Evolutionary conservation across 2,888 invertebrate species (phyloP), one percentile per base, ranked within the genome.

Genomic region (Psococerastis gibbosa): DNA sequence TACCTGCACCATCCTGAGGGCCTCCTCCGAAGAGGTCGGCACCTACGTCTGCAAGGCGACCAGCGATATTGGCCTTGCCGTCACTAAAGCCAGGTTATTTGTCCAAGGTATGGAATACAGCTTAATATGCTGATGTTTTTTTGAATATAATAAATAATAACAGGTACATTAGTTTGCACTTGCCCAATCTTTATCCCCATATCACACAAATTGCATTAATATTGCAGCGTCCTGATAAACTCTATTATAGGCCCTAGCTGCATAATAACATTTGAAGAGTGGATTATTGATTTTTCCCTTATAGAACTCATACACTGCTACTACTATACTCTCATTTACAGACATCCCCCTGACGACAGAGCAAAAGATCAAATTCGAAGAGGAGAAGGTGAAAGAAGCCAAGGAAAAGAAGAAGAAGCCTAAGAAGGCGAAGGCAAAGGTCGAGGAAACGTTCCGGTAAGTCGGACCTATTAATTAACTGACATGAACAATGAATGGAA

Each of bases 41-140:
- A 71, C 68, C 43, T 91, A 88, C 54, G 71, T 73, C 51, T 88
- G 88, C 58, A 85, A 84, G 63, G 81, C 87, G 8, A 74, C 78
- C 13, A 91, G 88, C 58, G 82, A 83, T 53, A 76, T 83, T 46
- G 89, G 89, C 41, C 72, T 79, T 63, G 78, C 78, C 22, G 68
- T 75, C 42, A 80, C 84, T 2, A 80, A 80, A 61, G 84, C 78
- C 5, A 78, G 77, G 59, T 63, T 89, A 35, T 75, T 75, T 55
- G 75, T 85, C 34, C 67, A 73, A 58, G 62, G 66, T 66, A 56
- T 9, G 5, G 5, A 6, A 9, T 17, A 33, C n/a, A 11, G 31
- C 31, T 48, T 35, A 20, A 34, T 17, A 9, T 27, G 27, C 27
- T 27, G 27, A 17, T 45, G n/a, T 42, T 4, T 31, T 31, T 33